Conservation (phyloP, 2,113 vertebrate genomes). For the Brachirus orientalis region DNA sequence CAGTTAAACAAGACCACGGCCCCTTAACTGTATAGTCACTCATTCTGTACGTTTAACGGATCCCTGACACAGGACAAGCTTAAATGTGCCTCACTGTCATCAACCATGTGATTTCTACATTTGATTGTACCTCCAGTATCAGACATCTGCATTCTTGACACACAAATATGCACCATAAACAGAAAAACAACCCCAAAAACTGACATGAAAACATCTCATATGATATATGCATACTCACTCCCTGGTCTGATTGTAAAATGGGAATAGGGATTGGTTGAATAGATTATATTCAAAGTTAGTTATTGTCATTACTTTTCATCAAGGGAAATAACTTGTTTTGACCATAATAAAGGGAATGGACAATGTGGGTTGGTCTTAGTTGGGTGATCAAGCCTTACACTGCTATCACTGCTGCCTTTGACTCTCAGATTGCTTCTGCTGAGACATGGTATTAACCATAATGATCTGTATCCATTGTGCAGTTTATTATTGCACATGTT, state of each 20-base stretch:
- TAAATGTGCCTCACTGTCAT: slow-evolving; percentile 46
- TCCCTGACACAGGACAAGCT: background rate
- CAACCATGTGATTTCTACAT: slow-evolving; percentile 10
- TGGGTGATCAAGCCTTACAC: slow-evolving; percentile 66
- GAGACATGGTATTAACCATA: slow-evolving; percentile 12
- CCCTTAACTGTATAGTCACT: background rate
- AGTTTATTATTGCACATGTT: slow-evolving; percentile 25
- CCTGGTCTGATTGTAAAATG: slow-evolving; percentile 23
- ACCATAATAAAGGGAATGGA: slow-evolving; percentile 6
- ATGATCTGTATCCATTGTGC: slow-evolving; percentile 14
- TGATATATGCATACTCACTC: slow-evolving; percentile 42
- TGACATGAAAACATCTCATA: slow-evolving; percentile 14
- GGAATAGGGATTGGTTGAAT: background rate
- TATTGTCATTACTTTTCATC: background rate
- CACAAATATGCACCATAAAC: slow-evolving; percentile 38
- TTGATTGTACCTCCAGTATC: slow-evolving; percentile 37
- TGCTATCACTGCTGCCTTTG: slow-evolving; percentile 74
- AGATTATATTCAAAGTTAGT: background rate
- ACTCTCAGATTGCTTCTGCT: slow-evolving; percentile 38
- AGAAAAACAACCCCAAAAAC: slow-evolving; percentile 20
- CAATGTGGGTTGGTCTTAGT: background rate
- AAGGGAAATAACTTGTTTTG: slow-evolving; percentile 8
- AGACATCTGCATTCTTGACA: slow-evolving; percentile 29
- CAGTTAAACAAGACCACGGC: slow-evolving; percentile 3
- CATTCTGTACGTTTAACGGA: slow-evolving; percentile 9